Evolutionary conservation across 2,888 invertebrate genomes (phyloP).

Genomic region (Athalia cordata): DNA sequence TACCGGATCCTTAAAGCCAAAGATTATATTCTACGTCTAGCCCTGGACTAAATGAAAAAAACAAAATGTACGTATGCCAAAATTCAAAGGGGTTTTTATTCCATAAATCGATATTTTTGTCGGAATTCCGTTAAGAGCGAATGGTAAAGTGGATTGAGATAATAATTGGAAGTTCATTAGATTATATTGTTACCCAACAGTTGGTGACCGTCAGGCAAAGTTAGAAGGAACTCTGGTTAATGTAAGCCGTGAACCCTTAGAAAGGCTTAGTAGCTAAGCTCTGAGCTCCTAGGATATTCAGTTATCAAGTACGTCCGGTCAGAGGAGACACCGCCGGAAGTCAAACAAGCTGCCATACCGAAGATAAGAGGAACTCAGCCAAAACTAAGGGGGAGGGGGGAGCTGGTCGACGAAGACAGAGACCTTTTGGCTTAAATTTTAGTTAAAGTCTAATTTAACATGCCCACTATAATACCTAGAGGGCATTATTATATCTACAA

Average conservation of each 20-base stretch:
- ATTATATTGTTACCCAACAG: background rate
- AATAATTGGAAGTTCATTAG: slow-evolving; percentile 21
- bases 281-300: slow-evolving; percentile 51
- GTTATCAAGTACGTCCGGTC: slow-evolving; percentile 71
- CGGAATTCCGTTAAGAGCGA: background rate
- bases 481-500: slow-evolving; percentile 36
- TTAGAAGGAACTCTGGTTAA: slow-evolving; percentile 44
- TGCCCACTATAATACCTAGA: slow-evolving; percentile 15
- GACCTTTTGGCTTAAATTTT: slow-evolving; percentile 57
- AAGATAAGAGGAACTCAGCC: slow-evolving; percentile 62
- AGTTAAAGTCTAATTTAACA: slow-evolving; percentile 59
- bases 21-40: background rate
- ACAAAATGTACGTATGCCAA: too few relatives aligned
- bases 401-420: slow-evolving; percentile 12
- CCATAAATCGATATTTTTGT: too few relatives aligned
- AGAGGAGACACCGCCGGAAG: slow-evolving; percentile 67
- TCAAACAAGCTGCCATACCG: slow-evolving; percentile 67
- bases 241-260: slow-evolving; percentile 53
- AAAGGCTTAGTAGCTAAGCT: slow-evolving; percentile 68
- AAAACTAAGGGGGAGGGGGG: slow-evolving; percentile 48
- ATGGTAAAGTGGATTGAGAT: background rate
- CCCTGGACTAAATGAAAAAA: slow-evolving; percentile 4
- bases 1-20: slow-evolving; percentile 34
- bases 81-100: too few relatives aligned
- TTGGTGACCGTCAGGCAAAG: slow-evolving; percentile 41